phyloP scores from a whole-genome alignment of 2,888 invertebrate genomes.

The Chaetogeoica ovagalla region DNA sequence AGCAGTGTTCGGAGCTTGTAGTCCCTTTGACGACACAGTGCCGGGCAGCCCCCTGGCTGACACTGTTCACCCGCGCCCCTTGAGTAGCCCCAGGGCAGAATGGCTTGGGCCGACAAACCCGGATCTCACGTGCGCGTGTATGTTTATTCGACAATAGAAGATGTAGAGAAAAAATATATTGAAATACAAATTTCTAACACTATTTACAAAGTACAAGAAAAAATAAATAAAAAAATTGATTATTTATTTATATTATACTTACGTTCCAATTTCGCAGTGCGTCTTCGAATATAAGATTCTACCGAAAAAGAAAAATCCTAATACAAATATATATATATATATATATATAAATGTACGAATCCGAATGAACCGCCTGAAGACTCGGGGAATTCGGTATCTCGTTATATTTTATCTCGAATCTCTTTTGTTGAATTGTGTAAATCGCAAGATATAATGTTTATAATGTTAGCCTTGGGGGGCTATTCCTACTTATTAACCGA shows the following conservation, averaged over 20 bases:
- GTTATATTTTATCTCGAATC: conserved; percentile 11
- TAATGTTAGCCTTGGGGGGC: background rate
- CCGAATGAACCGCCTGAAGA: background rate
- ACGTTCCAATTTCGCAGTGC: background rate
- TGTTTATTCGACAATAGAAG: no score
- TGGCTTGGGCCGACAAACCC: no score
- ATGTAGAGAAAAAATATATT: background rate
- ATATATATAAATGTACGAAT: conserved; percentile 2
- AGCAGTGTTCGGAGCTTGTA: no score
- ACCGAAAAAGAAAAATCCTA: background rate
- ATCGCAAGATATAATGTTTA: conserved; percentile 23
- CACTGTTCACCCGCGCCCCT: no score
- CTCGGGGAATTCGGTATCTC: background rate
- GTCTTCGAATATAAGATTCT: background rate
- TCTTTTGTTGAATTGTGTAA: conserved; percentile 31
- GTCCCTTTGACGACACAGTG: no score
- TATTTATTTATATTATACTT: background rate
- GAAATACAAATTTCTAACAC: background rate
- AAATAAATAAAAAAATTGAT: background rate
- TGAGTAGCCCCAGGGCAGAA: no score
- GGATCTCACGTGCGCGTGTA: no score
- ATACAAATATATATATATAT: background rate
- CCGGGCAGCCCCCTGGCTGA: no score
- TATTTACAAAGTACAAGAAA: background rate
- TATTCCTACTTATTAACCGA: conserved; percentile 23